Evolutionary conservation across 53 echinoderm and acorn worm species (phyloP), one percentile per base, ranked within the genome.

Genomic region (Pentamera pediparva): DNA sequence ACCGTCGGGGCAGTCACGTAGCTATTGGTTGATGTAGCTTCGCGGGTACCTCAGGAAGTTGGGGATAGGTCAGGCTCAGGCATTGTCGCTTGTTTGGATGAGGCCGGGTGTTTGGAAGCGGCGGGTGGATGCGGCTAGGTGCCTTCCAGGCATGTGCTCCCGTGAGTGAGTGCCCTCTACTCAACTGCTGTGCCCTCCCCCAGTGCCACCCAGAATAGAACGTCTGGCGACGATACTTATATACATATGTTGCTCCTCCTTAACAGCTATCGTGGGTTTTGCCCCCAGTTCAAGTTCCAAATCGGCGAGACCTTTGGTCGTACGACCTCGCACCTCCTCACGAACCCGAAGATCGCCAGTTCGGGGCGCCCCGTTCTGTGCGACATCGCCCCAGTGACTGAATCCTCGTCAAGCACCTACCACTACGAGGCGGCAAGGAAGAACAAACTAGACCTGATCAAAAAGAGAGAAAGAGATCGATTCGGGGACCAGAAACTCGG

Each of bases 201-300:
- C 47, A 12, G 0, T n/a, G 13, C 47, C 47, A 45, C 1, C n/a
- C n/a, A n/a, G n/a, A n/a, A n/a, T n/a, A n/a, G n/a, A n/a, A n/a
- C n/a, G n/a, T n/a, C n/a, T n/a, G n/a, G n/a, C n/a, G n/a, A n/a
- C n/a, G n/a, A n/a, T n/a, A n/a, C 22, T 56, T 1, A 7, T 32
- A 21, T 64, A 13, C 43, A 22, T 40, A 43, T 32, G 25, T 49
- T 59, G 4, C 15, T 53, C 30, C 12, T 37, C 36, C 4, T 60
- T 20, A 24, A 37, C 67, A 96, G 96, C 35, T 96, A 96, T 39
- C 85, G 96, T 39, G 96, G 96, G 31, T 96, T 96, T 52, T 96
- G 96, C 51, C 96, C 96, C 15, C 96, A 96, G 62, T 96, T 96
- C 67, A 96, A 96, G 62, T 96, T 90, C 50, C 83, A 96, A 72